Percentiles rank a stretch among this genome's conserved stretches.
These are phyloP conservation scores for Ectropis grisescens DNA, from an alignment of 1,140 invertebrate genomes.

Conservation along the genomic window DNA sequence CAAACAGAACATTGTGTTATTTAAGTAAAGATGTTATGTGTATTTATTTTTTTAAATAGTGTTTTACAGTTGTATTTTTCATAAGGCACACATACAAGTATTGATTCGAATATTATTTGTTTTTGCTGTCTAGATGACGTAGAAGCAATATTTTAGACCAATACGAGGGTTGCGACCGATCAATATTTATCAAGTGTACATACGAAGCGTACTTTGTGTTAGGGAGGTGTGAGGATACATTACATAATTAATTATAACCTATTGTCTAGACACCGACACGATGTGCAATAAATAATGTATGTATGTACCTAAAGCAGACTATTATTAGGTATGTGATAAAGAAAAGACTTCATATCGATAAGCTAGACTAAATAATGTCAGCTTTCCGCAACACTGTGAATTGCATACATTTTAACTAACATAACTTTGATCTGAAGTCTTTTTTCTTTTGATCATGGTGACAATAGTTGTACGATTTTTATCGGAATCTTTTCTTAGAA, in stretches of 20 bases:
- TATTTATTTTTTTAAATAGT: conserved; percentile 31
- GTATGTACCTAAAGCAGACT: conserved; percentile 1
- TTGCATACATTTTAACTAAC: too few relatives aligned
- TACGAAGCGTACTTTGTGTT: conserved; percentile 15
- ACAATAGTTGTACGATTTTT: conserved; percentile 14
- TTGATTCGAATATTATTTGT: conserved; percentile 44
- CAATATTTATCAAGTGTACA: background rate
- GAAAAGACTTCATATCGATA: conserved; percentile 6
- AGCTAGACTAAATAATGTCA: too few relatives aligned
- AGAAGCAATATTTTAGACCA: conserved; percentile 27
- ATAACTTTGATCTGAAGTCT: conserved; percentile 9
- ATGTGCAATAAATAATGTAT: conserved; percentile 7
- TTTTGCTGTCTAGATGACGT: conserved; percentile 43
- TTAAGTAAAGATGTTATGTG: conserved; percentile 9
- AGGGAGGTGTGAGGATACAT: conserved; percentile 15
- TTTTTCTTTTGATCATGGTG: conserved; percentile 14
- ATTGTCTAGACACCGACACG: conserved; percentile 10
- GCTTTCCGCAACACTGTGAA: too few relatives aligned
- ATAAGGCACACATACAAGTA: conserved; percentile 24
- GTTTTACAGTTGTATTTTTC: conserved; percentile 35
- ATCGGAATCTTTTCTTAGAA: conserved; percentile 23
- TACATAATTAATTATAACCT: conserved; percentile 5
- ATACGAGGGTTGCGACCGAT: too few relatives aligned
- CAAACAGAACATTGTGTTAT: conserved; percentile 6
- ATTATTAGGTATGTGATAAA: conserved; percentile 2